A percentile compares a stretch with the other conserved stretches of the same genome.
phyloP scores from a whole-genome alignment of 2,113 vertebrate genomes.

The Phrynosoma blainvillii region DNA sequence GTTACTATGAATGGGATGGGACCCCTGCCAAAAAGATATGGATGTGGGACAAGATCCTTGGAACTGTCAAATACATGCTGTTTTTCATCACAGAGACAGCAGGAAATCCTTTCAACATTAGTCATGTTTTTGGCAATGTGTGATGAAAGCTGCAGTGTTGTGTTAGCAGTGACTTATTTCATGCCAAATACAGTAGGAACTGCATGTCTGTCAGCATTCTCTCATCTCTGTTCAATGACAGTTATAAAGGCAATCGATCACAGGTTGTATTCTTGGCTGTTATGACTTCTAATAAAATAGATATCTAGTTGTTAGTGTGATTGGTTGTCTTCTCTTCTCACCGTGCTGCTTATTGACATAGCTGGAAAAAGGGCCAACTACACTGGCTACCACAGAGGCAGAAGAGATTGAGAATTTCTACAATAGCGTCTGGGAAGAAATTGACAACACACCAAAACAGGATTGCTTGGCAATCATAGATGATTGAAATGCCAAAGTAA shows the following conservation, averaged over 20 bases:
- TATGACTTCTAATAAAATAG: neutral
- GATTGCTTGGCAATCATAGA: too few species aligned
- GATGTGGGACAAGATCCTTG: neutral
- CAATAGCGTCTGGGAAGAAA: too few species aligned
- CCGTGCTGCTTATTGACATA: neutral
- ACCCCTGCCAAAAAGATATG: neutral
- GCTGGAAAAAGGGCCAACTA: neutral
- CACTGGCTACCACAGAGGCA: too few species aligned
- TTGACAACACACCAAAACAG: too few species aligned
- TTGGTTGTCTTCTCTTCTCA: neutral
- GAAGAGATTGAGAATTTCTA: too few species aligned
- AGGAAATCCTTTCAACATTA: conserved; percentile 25
- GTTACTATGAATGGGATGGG: neutral
- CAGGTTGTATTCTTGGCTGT: neutral
- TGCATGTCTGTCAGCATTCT: neutral
- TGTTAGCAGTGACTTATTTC: neutral
- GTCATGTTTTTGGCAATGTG: neutral
- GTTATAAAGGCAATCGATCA: neutral
- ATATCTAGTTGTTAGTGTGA: neutral
- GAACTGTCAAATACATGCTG: neutral
- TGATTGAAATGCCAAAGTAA: too few species aligned
- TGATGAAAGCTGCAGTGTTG: neutral
- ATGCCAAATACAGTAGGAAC: conserved; percentile 2
- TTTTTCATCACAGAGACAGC: conserved; percentile 1
- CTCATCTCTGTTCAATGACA: neutral